These are phyloP conservation scores for Megaptera novaeangliae DNA, from an alignment of 2,113 vertebrate genomes.

Conservation along the genomic window DNA sequence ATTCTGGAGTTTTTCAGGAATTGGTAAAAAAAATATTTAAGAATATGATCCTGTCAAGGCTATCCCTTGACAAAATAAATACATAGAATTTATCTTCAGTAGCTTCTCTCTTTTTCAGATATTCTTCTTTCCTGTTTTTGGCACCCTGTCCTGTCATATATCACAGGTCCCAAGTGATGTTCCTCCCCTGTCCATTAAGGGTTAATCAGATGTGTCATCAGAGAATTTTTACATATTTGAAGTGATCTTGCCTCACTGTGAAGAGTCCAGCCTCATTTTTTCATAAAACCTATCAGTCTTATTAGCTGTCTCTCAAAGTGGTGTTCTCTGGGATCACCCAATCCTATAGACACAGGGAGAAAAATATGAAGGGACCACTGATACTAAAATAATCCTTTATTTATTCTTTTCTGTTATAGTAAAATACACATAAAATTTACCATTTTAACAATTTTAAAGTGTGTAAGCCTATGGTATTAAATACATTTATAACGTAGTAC, in stretches of 20 bases:
- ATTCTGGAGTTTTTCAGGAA: conserved; percentile 13
- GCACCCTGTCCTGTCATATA: not conserved
- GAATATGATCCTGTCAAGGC: not conserved
- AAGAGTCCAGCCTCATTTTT: not conserved
- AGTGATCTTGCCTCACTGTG: not conserved
- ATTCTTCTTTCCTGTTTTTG: not conserved
- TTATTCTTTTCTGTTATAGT: not conserved
- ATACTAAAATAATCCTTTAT: not conserved
- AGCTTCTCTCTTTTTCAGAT: not conserved
- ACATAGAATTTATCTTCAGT: not conserved
- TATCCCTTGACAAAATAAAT: not conserved
- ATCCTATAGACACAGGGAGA: not conserved
- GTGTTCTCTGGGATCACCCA: not conserved
- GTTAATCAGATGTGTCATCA: not conserved
- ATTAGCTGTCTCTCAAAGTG: not conserved
- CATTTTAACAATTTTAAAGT: not conserved
- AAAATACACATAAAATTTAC: not conserved
- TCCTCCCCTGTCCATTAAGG: not conserved
- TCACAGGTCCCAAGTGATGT: not conserved
- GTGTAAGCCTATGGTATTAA: not conserved
- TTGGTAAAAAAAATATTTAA: not conserved
- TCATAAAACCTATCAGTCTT: not conserved
- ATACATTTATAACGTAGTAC: not conserved
- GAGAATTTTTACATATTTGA: not conserved
- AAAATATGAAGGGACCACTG: not conserved